Conservation (phyloP, 2,888 invertebrate genomes). For the Drosophila nigricruria region DNA sequence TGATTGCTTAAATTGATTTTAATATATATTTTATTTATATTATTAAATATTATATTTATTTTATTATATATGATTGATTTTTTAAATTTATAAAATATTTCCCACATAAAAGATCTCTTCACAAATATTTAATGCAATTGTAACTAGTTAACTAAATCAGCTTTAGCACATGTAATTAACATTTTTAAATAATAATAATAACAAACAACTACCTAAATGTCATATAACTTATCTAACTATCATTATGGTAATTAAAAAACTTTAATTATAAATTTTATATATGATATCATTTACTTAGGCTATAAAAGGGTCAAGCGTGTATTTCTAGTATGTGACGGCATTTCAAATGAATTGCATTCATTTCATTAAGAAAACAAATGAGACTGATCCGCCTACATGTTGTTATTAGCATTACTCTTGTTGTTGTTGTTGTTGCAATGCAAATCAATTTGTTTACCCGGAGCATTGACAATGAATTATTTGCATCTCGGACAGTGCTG, state of each 20-base stretch:
- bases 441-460: slow-evolving; percentile 63
- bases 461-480: slow-evolving; percentile 60
- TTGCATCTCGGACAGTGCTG: slow-evolving; percentile 40
- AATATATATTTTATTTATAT: background rate
- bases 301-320: slow-evolving; percentile 33
- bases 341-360: slow-evolving; percentile 41
- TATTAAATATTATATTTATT: too few species aligned
- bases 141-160: background rate
- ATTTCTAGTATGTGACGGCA: slow-evolving; percentile 36
- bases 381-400: slow-evolving; percentile 33
- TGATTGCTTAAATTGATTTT: background rate
- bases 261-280: slow-evolving; percentile 19
- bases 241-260: background rate
- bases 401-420: slow-evolving; percentile 8
- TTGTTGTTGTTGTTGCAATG: slow-evolving; percentile 40
- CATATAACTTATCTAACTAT: background rate
- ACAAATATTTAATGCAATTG: background rate
- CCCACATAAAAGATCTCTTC: background rate
- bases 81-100: background rate
- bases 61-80: background rate
- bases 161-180: background rate
- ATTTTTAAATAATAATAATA: background rate
- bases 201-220: background rate
- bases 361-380: slow-evolving; percentile 39
- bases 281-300: slow-evolving; percentile 9